phyloP scores from a whole-genome alignment of 1,140 invertebrate genomes.

The Lucilia cuprina region DNA sequence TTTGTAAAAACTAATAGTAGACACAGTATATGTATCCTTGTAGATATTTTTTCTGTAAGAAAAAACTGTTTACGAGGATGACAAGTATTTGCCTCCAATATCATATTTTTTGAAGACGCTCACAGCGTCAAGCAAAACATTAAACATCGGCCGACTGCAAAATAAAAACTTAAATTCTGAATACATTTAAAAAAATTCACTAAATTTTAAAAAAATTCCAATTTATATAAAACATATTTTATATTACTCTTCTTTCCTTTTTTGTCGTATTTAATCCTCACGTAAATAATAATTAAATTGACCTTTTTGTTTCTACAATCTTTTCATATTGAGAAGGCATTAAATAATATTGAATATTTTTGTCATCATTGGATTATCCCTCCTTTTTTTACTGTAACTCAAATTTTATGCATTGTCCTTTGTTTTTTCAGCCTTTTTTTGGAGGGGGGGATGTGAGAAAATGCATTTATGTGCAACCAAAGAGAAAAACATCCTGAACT shows the following conservation, averaged over 20 bases:
- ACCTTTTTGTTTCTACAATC: background rate
- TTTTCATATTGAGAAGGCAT: background rate
- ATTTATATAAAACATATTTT: background rate
- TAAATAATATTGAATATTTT: constrained; percentile 25
- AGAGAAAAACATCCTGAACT: too few relatives aligned
- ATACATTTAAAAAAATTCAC: too few relatives aligned
- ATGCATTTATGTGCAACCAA: background rate
- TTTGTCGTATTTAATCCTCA: background rate
- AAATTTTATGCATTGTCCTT: background rate
- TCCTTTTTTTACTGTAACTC: background rate
- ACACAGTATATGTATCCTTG: too few relatives aligned
- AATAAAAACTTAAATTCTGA: too few relatives aligned
- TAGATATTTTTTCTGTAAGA: too few relatives aligned
- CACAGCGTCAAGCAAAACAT: too few relatives aligned
- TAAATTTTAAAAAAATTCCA: too few relatives aligned
- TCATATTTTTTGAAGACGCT: too few relatives aligned
- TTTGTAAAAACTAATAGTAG: too few relatives aligned
- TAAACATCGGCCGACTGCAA: too few relatives aligned
- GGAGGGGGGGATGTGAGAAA: background rate
- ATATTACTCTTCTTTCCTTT: background rate
- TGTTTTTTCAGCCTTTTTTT: background rate
- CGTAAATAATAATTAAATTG: background rate
- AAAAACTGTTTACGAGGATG: too few relatives aligned
- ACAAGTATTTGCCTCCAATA: too few relatives aligned
- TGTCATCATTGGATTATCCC: constrained; percentile 27